Percentiles rank a stretch among this genome's conserved stretches.
Evolutionary conservation across 2,113 vertebrate species (phyloP).

Genomic region (Hystrix cristata): DNA sequence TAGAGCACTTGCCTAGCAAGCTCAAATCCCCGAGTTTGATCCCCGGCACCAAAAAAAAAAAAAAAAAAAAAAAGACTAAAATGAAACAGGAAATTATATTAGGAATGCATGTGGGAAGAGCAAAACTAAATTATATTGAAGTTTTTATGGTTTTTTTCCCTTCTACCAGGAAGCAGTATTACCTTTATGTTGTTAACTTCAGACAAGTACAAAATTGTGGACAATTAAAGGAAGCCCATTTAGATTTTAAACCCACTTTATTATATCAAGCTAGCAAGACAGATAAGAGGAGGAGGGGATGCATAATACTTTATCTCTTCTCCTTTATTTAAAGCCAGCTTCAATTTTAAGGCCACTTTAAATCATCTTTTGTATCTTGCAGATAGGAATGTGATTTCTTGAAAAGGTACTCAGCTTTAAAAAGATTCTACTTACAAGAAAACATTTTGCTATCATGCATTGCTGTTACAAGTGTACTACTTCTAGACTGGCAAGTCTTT

Average conservation of each 20-base stretch:
- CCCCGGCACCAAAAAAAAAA: no score
- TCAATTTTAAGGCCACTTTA: slow-evolving; percentile 13
- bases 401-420: slow-evolving; percentile 45
- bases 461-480: background rate
- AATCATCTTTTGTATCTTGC: slow-evolving; percentile 50
- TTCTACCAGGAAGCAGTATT: slow-evolving; percentile 59
- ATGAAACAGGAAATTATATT: slow-evolving; percentile 58
- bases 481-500: slow-evolving; percentile 42
- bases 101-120: slow-evolving; percentile 57
- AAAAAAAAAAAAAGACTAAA: no score
- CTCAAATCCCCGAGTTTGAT: no score
- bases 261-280: slow-evolving; percentile 47
- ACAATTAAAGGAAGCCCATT: slow-evolving; percentile 61
- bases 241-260: slow-evolving; percentile 52
- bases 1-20: no score
- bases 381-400: slow-evolving; percentile 55
- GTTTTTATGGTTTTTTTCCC: slow-evolving; percentile 53
- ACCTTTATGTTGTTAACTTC: slow-evolving; percentile 61
- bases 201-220: slow-evolving; percentile 57
- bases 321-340: slow-evolving; percentile 35
- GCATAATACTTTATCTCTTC: slow-evolving; percentile 11
- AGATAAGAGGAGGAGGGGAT: slow-evolving; percentile 41
- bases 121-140: slow-evolving; percentile 66
- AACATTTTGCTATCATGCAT: slow-evolving; percentile 30
- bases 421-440: slow-evolving; percentile 46